Conservation (phyloP, 1,140 invertebrate genomes). For the Euglossa dilemma region DNA sequence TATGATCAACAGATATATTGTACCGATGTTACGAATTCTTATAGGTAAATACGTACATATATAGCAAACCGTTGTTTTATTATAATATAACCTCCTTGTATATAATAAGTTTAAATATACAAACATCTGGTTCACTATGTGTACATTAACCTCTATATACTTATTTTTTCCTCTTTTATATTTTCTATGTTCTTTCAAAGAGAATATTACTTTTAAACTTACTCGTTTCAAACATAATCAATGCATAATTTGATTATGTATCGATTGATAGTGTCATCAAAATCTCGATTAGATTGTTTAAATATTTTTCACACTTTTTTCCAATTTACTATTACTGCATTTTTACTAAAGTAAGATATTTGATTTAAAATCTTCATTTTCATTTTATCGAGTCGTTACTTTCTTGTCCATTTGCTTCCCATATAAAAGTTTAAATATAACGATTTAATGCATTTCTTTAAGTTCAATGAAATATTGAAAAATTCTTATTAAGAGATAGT, state of each 20-base stretch:
- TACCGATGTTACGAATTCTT: conserved; percentile 43
- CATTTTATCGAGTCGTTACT: background rate
- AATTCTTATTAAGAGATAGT: background rate
- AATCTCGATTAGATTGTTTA: too few relatives aligned
- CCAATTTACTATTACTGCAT: too few relatives aligned
- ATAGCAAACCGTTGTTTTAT: conserved; percentile 47
- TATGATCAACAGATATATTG: background rate
- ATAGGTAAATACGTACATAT: conserved; percentile 45
- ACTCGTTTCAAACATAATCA: too few relatives aligned
- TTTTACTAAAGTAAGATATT: background rate
- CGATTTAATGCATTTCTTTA: too few relatives aligned
- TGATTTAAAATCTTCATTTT: too few relatives aligned
- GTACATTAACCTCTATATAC: conserved; percentile 3
- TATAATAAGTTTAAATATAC: conserved; percentile 47
- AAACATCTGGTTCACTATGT: conserved; percentile 32
- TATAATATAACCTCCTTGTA: conserved; percentile 39
- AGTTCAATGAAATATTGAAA: background rate
- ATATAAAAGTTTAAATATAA: too few relatives aligned
- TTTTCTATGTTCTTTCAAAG: background rate
- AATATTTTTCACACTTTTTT: too few relatives aligned
- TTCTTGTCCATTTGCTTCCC: too few relatives aligned
- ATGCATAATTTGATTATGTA: too few relatives aligned
- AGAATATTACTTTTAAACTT: background rate
- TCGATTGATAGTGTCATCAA: too few relatives aligned
- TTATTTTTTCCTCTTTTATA: background rate